Evolutionary conservation across 2,113 vertebrate genomes (phyloP), one percentile per base, ranked within the genome.

Genomic region (Lepisosteus osseus): DNA sequence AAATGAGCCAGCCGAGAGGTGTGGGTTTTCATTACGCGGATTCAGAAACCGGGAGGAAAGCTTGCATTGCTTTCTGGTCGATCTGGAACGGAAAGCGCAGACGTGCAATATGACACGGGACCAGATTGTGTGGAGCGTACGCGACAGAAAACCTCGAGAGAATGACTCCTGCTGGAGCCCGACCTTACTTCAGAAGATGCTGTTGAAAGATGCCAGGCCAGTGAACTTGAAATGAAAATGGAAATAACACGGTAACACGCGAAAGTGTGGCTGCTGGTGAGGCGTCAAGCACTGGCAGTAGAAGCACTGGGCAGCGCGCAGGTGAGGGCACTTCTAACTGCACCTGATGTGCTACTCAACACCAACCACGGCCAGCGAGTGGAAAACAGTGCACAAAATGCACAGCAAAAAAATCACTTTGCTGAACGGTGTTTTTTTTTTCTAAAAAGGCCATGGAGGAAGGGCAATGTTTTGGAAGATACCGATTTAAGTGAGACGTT

Each of bases 31-130:
- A 8, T 17, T 54, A 67, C 73, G n/a, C 42, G 68, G 4, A 29
- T 65, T 15, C 54, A 74, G n/a, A 17, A 61, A 41, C 65, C 0
- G 3, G 7, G 4, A 1, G 56, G 67, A 54, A 61, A 9, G 1
- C 62, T 75, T 71, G 3, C 7, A 47, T 7, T 54, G 1, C 15
- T 71, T 72, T 7, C n/a, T 72, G 11, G 64, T 41, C 3, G 65
- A 76, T 14, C 15, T 75, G 14, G 71, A 61, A 6, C 56, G 68
- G 3, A 76, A 76, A n/a, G 70, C 65, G 1, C 40, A 17, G 61
- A 59, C 57, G 56, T 76, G 66, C 8, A 67, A 75, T 6, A 51
- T 72, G 70, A 57, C 68, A 7, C 6, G 42, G 17, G 54, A 65
- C 12, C 73, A 73, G 15, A 74, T 63, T n/a, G 66, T 62, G 0